phyloP scores from a whole-genome alignment of 2,797 vertebrate genomes.

The Erpetoichthys calabaricus region DNA sequence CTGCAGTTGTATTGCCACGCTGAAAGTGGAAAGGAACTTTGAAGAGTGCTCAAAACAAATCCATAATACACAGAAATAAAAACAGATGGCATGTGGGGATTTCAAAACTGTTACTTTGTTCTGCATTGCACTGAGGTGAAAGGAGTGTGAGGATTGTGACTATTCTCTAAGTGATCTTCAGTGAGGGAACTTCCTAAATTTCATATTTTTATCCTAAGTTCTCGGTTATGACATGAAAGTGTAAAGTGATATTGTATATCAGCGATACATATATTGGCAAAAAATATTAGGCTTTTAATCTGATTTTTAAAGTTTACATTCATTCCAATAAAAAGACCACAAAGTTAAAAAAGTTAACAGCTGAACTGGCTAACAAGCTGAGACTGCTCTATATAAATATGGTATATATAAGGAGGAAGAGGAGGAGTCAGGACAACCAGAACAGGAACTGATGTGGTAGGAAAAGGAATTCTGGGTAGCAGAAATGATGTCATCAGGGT shows the following conservation, averaged over 20 bases:
- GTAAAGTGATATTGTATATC: constrained; percentile 53
- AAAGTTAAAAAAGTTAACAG: constrained; percentile 78
- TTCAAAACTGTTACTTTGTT: constrained; percentile 48
- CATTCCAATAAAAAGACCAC: constrained; percentile 98
- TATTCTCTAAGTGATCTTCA: constrained; percentile 56
- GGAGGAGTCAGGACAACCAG: too few species aligned
- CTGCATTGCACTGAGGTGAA: constrained; percentile 57
- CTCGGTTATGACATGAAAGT: constrained; percentile 63
- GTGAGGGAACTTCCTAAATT: constrained; percentile 80
- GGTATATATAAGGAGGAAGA: too few species aligned
- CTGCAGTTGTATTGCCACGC: constrained; percentile 34
- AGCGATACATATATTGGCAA: constrained; percentile 48
- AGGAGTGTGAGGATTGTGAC: constrained; percentile 46
- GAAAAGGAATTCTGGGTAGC: too few species aligned
- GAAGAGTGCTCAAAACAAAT: constrained; percentile 52
- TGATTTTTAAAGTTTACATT: constrained; percentile 82
- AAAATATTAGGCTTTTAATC: constrained; percentile 61
- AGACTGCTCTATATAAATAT: too few species aligned
- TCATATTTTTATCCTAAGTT: constrained; percentile 71
- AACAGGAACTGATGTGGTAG: too few species aligned
- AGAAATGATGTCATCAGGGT: too few species aligned
- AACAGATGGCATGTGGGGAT: constrained; percentile 42
- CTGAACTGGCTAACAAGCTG: too few species aligned
- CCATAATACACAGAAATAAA: constrained; percentile 34
- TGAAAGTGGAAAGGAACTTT: constrained; percentile 59